These are phyloP conservation scores for Asobara japonica DNA, from an alignment of 1,140 invertebrate genomes.

Conservation along the genomic window DNA sequence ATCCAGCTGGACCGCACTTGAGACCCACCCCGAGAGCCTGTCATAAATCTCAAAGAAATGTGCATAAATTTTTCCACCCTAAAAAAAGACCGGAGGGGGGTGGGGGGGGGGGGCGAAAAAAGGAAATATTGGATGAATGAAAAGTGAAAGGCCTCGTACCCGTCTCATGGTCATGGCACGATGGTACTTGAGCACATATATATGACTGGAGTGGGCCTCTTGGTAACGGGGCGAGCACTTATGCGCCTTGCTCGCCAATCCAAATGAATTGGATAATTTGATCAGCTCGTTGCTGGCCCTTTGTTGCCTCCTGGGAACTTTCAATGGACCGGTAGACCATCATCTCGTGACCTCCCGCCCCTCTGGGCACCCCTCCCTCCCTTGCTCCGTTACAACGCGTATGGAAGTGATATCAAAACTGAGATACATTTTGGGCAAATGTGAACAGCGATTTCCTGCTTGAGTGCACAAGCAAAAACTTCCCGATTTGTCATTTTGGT, in stretches of 20 bases:
- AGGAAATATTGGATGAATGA: conserved; percentile 14
- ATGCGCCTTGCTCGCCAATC: conserved; percentile 58
- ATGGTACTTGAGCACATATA: conserved; percentile 32
- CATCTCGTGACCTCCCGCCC: conserved; percentile 39
- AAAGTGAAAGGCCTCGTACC: conserved; percentile 20
- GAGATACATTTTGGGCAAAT: background rate
- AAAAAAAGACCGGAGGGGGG: too few species aligned
- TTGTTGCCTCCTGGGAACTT: conserved; percentile 68
- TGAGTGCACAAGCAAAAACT: too few species aligned
- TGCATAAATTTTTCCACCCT: background rate
- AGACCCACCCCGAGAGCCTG: background rate
- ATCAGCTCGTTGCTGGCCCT: conserved; percentile 67
- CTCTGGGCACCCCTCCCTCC: conserved; percentile 14
- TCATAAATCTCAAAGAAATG: background rate
- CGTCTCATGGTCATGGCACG: conserved; percentile 12
- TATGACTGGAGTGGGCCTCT: conserved; percentile 31
- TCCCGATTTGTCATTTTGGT: too few species aligned
- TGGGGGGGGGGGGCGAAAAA: background rate
- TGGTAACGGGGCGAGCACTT: conserved; percentile 27
- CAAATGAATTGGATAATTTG: conserved; percentile 69
- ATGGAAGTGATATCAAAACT: background rate
- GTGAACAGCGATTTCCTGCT: background rate
- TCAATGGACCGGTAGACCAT: conserved; percentile 63
- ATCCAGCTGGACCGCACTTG: conserved; percentile 2
- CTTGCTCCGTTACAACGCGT: background rate